Evolutionary conservation across 2,113 vertebrate genomes (phyloP), one percentile per base, ranked within the genome.

Genomic region (Notothenia rossii): DNA sequence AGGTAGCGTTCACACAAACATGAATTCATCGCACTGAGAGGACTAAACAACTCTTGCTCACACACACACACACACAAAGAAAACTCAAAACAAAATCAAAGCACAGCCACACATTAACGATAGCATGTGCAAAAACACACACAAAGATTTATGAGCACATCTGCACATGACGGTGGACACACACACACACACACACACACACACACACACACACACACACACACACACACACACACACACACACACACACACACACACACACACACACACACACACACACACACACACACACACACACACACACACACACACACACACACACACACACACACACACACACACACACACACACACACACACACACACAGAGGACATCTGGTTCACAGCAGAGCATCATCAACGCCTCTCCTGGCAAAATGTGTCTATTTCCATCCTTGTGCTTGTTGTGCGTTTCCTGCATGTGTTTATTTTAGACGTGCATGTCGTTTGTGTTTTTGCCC

Each of bases 1-100:
- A 75, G 7, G 36, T 14, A 64, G 83, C 69, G 73, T 82, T 81
- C 65, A 78, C 70, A 81, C 72, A 90, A 89, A 89, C 78, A 86
- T 66, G 68, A 66, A 87, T 67, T 86, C 45, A 83, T 73, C 76
- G 66, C 55, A 55, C 71, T 55, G 22, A 18, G 55, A 63, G 71
- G 66, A 67, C 72, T 70, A 85, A 88, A 88, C 72, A 88, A 64
- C 18, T 61, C 33, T 3, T 46, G 11, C 49, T 69, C n/a, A n/a
- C n/a, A n/a, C n/a, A n/a, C n/a, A n/a, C 68, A 54, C 69, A 71
- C 46, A 65, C 59, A 46, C 46, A 67, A n/a, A 69, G 33, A 59
- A 20, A 4, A 45, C 15, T 15, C n/a, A 43, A 40, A 74, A 48
- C 25, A 29, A 8, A 36, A 12, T 5, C 5, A n/a, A 17, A 25